A percentile compares a stretch with the other conserved stretches of the same genome.
Evolutionary conservation across 2,888 invertebrate species (phyloP).

Genomic region (Mamestra brassicae): DNA sequence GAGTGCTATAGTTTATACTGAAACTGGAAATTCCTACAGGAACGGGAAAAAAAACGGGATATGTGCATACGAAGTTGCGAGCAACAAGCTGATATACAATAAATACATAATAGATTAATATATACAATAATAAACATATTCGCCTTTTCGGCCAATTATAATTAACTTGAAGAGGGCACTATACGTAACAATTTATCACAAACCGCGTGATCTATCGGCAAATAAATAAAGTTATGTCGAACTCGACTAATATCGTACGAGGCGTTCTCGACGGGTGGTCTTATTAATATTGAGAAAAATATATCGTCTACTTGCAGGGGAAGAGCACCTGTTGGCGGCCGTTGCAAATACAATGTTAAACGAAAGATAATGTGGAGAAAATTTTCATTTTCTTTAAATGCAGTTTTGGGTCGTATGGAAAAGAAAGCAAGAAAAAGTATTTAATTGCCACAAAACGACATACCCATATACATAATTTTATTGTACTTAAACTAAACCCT

Average conservation of each 20-base stretch:
- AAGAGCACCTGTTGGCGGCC: constrained; percentile 25
- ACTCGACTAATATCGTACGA: constrained; percentile 62
- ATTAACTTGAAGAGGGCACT: constrained; percentile 21
- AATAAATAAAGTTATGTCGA: constrained; percentile 69
- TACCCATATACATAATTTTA: too few relatives aligned
- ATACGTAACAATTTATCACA: constrained; percentile 47
- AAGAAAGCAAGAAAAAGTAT: too few relatives aligned
- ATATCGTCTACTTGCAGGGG: constrained; percentile 61
- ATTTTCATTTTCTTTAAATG: too few relatives aligned
- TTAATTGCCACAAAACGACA: too few relatives aligned
- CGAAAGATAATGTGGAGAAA: background rate
- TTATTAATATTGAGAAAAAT: constrained; percentile 68
- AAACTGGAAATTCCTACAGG: too few relatives aligned
- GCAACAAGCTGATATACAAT: too few relatives aligned
- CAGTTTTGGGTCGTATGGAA: too few relatives aligned
- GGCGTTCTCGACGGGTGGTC: constrained; percentile 67
- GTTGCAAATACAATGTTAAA: background rate
- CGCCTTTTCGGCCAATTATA: constrained; percentile 33
- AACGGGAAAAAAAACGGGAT: too few relatives aligned
- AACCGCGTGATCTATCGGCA: constrained; percentile 65
- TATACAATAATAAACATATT: background rate
- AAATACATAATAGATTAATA: too few relatives aligned
- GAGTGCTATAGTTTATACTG: too few relatives aligned
- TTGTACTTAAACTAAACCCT: too few relatives aligned
- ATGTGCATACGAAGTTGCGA: too few relatives aligned